Evolutionary conservation across 2,888 invertebrate genomes (phyloP).

Genomic region (Tuberolachnus salignus): DNA sequence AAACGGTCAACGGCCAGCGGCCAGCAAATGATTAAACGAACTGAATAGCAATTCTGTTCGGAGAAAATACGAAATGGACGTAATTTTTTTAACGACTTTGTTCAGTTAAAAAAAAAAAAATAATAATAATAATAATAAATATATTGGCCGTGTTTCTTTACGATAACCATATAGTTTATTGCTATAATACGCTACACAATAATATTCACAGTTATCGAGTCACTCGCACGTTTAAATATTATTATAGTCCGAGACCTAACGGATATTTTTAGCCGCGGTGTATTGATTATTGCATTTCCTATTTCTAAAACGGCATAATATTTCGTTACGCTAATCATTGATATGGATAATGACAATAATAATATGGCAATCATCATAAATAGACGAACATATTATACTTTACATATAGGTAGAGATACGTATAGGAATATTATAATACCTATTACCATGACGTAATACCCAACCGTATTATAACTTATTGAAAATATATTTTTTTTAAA

Average conservation of each 20-base stretch:
- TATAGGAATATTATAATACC: too few relatives aligned
- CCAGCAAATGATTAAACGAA: not conserved
- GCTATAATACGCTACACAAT: slow-evolving; percentile 6
- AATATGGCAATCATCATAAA: too few relatives aligned
- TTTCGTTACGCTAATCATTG: not conserved
- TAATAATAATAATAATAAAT: slow-evolving; percentile 7
- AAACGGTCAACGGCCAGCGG: not conserved
- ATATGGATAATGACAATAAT: too few relatives aligned
- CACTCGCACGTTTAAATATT: not conserved
- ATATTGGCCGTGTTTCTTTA: slow-evolving; percentile 22
- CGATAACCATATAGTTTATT: slow-evolving; percentile 27
- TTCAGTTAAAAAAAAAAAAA: too few relatives aligned
- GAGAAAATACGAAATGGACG: slow-evolving; percentile 10
- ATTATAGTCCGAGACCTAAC: too few relatives aligned
- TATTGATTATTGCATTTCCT: slow-evolving; percentile 3
- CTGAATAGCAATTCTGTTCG: slow-evolving; percentile 19
- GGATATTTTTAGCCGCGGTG: slow-evolving; percentile 28
- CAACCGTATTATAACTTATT: too few relatives aligned
- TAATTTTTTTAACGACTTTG: slow-evolving; percentile 39
- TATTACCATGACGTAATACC: too few relatives aligned
- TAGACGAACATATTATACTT: too few relatives aligned
- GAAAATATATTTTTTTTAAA: too few relatives aligned
- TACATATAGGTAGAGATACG: too few relatives aligned
- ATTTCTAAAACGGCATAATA: slow-evolving; percentile 7
- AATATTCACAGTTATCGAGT: slow-evolving; percentile 13